These are phyloP conservation scores for Stenoptilia bipunctidactyla DNA, from an alignment of 2,888 invertebrate genomes.

Conservation along the genomic window DNA sequence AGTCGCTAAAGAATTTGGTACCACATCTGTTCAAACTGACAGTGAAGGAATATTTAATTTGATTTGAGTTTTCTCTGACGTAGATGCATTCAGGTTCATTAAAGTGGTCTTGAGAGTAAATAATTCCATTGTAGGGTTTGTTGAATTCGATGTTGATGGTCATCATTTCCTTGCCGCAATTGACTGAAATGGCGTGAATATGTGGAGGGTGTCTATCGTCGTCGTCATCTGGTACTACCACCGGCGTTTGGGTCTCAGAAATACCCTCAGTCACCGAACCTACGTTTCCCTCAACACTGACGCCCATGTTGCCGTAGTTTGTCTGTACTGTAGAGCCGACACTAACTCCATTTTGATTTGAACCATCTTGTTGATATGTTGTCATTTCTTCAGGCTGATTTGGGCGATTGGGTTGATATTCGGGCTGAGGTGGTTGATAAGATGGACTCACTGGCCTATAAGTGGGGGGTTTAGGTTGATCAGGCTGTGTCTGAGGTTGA, in stretches of 20 bases:
- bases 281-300: slow-evolving; percentile 4
- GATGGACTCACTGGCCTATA: slow-evolving; percentile 24
- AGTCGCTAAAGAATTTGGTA: slow-evolving; percentile 83
- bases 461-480: slow-evolving; percentile 21
- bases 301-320: slow-evolving; percentile 6
- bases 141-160: slow-evolving; percentile 85
- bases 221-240: slow-evolving; percentile 43
- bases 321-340: neutral
- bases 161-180: slow-evolving; percentile 87
- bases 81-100: slow-evolving; percentile 79
- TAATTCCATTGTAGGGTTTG: slow-evolving; percentile 80
- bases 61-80: slow-evolving; percentile 78
- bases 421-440: slow-evolving; percentile 25
- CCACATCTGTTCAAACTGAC: slow-evolving; percentile 83
- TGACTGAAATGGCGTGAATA: slow-evolving; percentile 80
- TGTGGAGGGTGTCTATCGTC: slow-evolving; percentile 81
- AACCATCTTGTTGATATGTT: slow-evolving; percentile 15
- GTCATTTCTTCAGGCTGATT: slow-evolving; percentile 12
- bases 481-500: slow-evolving; percentile 17
- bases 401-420: slow-evolving; percentile 18
- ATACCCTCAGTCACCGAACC: slow-evolving; percentile 7
- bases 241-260: slow-evolving; percentile 19
- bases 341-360: slow-evolving; percentile 12
- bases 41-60: slow-evolving; percentile 79
- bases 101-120: slow-evolving; percentile 83